Evolutionary conservation across 2,888 invertebrate species (phyloP).

Genomic region (Melieria omissa): DNA sequence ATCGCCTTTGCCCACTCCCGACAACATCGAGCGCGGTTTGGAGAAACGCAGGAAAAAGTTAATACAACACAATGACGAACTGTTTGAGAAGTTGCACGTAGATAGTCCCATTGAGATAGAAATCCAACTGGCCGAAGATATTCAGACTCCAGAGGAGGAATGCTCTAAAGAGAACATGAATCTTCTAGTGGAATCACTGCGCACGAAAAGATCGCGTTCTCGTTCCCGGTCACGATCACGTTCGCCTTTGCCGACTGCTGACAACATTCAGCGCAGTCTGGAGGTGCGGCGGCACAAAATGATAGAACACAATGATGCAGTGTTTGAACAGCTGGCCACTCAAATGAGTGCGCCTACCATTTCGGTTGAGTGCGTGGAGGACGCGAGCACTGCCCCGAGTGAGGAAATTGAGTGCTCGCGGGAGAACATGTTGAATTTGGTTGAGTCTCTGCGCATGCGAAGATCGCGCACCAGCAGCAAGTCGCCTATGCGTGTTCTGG

Average conservation of each 20-base stretch:
- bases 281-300: conserved; percentile 36
- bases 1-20: conserved; percentile 53
- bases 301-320: conserved; percentile 42
- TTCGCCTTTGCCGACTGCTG: conserved; percentile 53
- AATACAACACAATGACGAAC: conserved; percentile 42
- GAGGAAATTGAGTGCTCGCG: conserved; percentile 30
- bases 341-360: conserved; percentile 30
- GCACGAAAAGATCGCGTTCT: conserved; percentile 48
- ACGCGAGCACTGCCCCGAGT: neutral
- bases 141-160: neutral
- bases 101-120: no score
- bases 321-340: conserved; percentile 37
- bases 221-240: conserved; percentile 50
- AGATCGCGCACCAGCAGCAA: conserved; percentile 36
- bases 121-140: no score
- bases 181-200: conserved; percentile 50
- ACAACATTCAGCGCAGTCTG: conserved; percentile 52
- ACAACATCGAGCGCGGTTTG: conserved; percentile 52
- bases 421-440: conserved; percentile 39
- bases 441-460: conserved; percentile 42
- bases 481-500: conserved; percentile 39
- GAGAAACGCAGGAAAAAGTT: conserved; percentile 35
- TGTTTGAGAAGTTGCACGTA: conserved; percentile 33
- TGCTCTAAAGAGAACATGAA: conserved; percentile 44
- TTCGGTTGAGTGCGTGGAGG: conserved; percentile 26